Evolutionary conservation across 2,888 invertebrate genomes (phyloP).

Genomic region (Encarsia formosa): DNA sequence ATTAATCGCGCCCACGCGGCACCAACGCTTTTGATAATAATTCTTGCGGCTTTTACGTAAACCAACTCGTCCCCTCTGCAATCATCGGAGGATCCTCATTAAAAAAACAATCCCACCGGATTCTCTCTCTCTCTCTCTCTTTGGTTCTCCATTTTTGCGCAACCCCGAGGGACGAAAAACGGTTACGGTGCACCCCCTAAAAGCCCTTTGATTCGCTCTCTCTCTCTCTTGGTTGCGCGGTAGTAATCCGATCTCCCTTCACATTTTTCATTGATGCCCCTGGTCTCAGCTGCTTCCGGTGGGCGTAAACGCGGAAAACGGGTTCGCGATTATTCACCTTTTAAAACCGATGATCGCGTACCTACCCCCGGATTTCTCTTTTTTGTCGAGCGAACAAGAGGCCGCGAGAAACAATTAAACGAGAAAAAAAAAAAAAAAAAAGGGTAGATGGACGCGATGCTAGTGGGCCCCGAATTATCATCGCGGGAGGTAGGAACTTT

Average conservation of each 20-base stretch:
- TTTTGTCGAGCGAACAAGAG: too few relatives aligned
- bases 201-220: constrained; percentile 19
- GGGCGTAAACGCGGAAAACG: constrained; percentile 49
- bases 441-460: too few relatives aligned
- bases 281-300: constrained; percentile 50
- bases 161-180: too few relatives aligned
- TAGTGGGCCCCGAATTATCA: too few relatives aligned
- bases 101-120: neutral
- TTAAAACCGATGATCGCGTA: too few relatives aligned
- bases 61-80: constrained; percentile 45
- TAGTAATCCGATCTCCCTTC: too few relatives aligned
- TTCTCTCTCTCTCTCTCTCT: neutral
- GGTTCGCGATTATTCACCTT: constrained; percentile 52
- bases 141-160: neutral
- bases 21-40: constrained; percentile 49
- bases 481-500: too few relatives aligned
- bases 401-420: too few relatives aligned
- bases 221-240: constrained; percentile 26
- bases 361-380: too few relatives aligned
- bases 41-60: constrained; percentile 27
- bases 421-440: too few relatives aligned
- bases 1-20: constrained; percentile 37
- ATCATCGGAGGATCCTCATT: constrained; percentile 31
- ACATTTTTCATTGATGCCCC: too few relatives aligned
- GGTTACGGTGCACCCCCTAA: too few relatives aligned